phyloP scores from a whole-genome alignment of 1,140 invertebrate genomes.

The Nephila pilipes region DNA sequence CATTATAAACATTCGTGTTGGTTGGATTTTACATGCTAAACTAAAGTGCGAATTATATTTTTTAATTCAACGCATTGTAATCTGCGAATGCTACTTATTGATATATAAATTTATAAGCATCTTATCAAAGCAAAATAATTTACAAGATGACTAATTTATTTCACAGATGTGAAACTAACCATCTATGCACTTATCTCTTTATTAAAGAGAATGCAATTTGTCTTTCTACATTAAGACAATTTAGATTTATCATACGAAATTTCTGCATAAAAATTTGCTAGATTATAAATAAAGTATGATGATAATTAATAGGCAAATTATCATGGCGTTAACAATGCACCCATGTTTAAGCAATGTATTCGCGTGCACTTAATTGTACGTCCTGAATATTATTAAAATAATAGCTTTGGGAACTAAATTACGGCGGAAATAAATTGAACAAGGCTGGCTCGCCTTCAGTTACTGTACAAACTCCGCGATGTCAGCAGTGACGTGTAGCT shows the following conservation, averaged over 20 bases:
- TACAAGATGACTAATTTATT: no score
- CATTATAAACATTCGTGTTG: no score
- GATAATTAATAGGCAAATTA: conserved; percentile 8
- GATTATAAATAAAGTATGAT: neutral
- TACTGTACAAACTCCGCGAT: neutral
- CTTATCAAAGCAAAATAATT: no score
- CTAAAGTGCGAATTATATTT: no score
- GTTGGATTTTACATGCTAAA: no score
- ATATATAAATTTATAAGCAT: no score
- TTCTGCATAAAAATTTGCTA: neutral
- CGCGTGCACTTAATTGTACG: neutral
- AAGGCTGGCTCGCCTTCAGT: neutral
- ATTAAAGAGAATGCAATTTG: no score
- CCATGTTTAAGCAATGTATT: neutral
- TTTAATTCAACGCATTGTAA: no score
- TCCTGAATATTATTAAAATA: neutral
- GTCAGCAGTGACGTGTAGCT: conserved; percentile 24
- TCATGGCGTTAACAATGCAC: neutral
- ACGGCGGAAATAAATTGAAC: neutral
- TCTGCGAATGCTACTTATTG: no score
- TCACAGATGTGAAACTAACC: no score
- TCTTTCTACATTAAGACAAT: neutral
- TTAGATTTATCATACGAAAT: neutral
- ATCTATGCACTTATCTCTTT: no score
- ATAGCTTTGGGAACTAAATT: neutral